These are phyloP conservation scores for Styela plicata DNA, from an alignment of 23 tunicate species.

Conservation along the genomic window DNA sequence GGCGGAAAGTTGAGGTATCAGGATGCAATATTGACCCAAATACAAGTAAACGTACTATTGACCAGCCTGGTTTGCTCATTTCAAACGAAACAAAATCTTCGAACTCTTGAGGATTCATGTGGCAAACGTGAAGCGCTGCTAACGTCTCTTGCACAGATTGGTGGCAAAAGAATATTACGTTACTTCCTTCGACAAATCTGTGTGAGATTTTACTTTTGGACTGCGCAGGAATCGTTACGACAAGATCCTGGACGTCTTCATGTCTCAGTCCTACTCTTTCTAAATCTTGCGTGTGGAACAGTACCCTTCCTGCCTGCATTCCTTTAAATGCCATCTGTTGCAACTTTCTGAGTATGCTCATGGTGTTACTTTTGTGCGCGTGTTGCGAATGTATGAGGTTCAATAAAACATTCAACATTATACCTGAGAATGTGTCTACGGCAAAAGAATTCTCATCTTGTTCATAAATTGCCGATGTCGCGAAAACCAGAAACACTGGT, in stretches of 20 bases:
- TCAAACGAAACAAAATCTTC: not conserved
- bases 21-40: constrained; percentile 1
- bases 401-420: constrained; percentile 1
- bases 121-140: not conserved
- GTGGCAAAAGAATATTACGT: constrained; percentile 6
- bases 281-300: not conserved
- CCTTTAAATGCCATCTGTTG: constrained; percentile 14
- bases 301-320: not conserved
- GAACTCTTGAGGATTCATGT: not conserved
- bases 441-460: not conserved
- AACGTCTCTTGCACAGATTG: constrained; percentile 14
- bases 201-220: constrained; percentile 14
- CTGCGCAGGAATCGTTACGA: not conserved
- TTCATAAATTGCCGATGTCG: constrained; percentile 1
- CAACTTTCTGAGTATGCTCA: not conserved
- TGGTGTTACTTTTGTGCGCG: not conserved
- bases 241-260: constrained; percentile 17
- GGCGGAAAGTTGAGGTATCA: constrained; percentile 2
- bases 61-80: constrained; percentile 3
- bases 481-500: constrained; percentile 3
- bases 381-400: constrained; percentile 17
- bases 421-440: constrained; percentile 2
- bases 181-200: constrained; percentile 1
- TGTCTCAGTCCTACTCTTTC: not conserved
- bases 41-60: not conserved